Evolutionary conservation across 2,797 vertebrate genomes (phyloP).

Genomic region (Oreonectes daqikongensis): DNA sequence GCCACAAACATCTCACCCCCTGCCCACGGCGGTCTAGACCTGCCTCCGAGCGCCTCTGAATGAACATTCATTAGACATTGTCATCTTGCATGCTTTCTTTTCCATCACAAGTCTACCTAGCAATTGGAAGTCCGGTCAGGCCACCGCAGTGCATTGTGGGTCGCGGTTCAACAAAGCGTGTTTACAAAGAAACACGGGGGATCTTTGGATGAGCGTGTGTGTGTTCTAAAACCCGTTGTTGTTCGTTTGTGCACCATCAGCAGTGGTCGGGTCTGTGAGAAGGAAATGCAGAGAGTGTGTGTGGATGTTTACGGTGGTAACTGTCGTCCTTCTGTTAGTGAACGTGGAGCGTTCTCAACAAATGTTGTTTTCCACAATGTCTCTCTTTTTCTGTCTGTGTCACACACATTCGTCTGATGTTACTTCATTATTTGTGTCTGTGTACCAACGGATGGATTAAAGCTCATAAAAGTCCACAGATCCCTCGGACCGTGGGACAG

Average conservation of each 20-base stretch:
- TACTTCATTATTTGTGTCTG: conserved; percentile 64
- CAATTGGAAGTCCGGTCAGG: conserved; percentile 46
- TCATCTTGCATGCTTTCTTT: conserved; percentile 67
- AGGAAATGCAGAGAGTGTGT: no score
- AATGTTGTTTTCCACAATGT: no score
- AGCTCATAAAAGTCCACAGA: conserved; percentile 79
- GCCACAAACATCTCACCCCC: conserved; percentile 51
- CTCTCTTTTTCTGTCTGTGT: not conserved
- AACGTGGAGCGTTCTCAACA: no score
- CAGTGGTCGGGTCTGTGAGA: conserved; percentile 22
- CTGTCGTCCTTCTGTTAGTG: no score
- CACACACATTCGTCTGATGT: conserved; percentile 5
- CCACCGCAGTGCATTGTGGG: conserved; percentile 24
- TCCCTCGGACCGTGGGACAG: conserved; percentile 83
- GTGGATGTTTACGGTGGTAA: no score
- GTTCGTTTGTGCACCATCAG: conserved; percentile 49
- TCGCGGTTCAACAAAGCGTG: conserved; percentile 55
- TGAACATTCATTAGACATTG: conserved; percentile 66
- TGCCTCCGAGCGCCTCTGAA: conserved; percentile 54
- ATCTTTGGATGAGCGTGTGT: conserved; percentile 26
- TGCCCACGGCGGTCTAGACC: conserved; percentile 39
- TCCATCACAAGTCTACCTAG: conserved; percentile 56
- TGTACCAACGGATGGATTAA: conserved; percentile 82
- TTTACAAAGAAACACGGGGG: conserved; percentile 78
- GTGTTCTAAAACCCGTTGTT: conserved; percentile 26